phyloP scores from a whole-genome alignment of 2,797 vertebrate species.

The Leptodactylus fallax region DNA sequence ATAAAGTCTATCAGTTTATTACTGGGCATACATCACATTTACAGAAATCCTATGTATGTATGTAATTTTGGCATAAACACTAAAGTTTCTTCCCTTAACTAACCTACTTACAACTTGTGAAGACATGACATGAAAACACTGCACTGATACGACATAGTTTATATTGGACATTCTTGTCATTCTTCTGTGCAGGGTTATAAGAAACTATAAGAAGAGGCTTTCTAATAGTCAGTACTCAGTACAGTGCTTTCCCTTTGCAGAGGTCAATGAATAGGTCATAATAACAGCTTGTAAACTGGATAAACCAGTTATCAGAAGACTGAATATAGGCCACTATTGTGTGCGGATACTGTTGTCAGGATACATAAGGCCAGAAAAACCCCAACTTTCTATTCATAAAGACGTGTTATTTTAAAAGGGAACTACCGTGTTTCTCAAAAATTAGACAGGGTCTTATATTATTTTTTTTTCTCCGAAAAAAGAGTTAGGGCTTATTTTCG shows the following conservation, averaged over 20 bases:
- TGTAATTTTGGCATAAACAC: not conserved
- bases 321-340: not conserved
- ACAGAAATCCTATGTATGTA: no score
- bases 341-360: not conserved
- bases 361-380: not conserved
- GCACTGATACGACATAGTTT: not conserved
- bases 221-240: not conserved
- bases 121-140: not conserved
- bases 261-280: not conserved
- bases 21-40: no score
- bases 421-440: no score
- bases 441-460: no score
- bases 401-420: no score
- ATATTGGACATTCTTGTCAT: not conserved
- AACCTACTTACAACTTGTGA: not conserved
- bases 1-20: no score
- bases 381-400: not conserved
- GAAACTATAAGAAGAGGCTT: not conserved
- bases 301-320: not conserved
- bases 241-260: not conserved
- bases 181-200: not conserved
- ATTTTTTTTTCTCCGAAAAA: no score
- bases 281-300: not conserved
- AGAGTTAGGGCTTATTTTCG: no score
- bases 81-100: not conserved